Evolutionary conservation across 2,888 invertebrate species (phyloP), one percentile per base, ranked within the genome.

Genomic region (Drosophila ezoana): DNA sequence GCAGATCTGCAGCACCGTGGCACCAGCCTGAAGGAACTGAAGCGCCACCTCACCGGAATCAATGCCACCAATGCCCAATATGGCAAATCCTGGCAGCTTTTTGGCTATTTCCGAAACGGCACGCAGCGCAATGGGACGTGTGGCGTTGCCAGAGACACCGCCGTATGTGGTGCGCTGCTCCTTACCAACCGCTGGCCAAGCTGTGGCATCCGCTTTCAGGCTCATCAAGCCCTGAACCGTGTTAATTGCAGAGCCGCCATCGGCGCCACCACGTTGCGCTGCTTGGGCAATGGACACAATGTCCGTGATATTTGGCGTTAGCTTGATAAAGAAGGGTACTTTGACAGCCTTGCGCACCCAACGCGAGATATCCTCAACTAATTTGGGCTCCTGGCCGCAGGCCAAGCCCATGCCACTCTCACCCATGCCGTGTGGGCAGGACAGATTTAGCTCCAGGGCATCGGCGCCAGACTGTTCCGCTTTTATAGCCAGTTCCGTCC

Each of bases 351-450:
- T 94, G 56, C 96, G 94, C 11, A 99, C 98, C 99, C 99, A 99
- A 60, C 94, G 93, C 0, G 98, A 96, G 89, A 99, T 99, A 72
- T 96, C 95, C 78, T 95, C 94, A 2, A 99, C 99, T 66, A 98
- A 92, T 32, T 95, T 95, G 0, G 98, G 96, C 91, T 98, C 97
- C 94, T 99, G 98, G 62, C 99, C 99, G 92, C 99, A 99, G 47
- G 99, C 99, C 54, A 99, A 93, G 0, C 99, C 99, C 99, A 99
- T 99, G 41, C 99, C 99, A 11, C 96, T 95, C 91, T 99, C 99
- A 1, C 98, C 98, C 98, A 99, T 99, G 6, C 99, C 99, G 92
- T 99, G 99, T 0, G 99, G 99, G 91, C 99, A 99, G 0, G 98
- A 99, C 53, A 99, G 93, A 93, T 99, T 99, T 53, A 99, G 93